Evolutionary conservation across 1,140 invertebrate genomes (phyloP), one percentile per base, ranked within the genome.

Genomic region (Idris sp.): DNA sequence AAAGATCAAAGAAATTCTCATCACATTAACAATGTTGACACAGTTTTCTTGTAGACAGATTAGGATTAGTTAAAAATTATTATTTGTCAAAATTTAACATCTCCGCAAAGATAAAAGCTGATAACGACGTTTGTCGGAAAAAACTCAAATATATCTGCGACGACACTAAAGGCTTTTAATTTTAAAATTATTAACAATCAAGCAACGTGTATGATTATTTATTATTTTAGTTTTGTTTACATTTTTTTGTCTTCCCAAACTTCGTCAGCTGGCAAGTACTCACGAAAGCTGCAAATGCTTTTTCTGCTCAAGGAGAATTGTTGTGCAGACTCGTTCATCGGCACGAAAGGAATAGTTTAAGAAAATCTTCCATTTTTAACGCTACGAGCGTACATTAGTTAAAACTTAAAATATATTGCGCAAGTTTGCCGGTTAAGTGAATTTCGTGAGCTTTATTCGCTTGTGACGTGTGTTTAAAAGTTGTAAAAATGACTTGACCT

Each of bases 291-390:
- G 49, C 38, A 14, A 65, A 65, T 25, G 61, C 19, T 54, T 65
- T 67, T 65, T 59, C 41, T 41, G 62, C 49, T 56, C 16, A 54
- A 67, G 49, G 26, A 56, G 40, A 48, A 40, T 65, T 33, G 46
- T 53, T 53, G 38, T 67, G 30, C 54, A 67, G 58, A 49, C 11
- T 36, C 40, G 44, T 10, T 31, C 53, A 58, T 41, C 35, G 41
- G 35, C 18, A 33, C 26, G 53, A 28, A 68, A 68, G 4, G 14
- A 41, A 56, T 54, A 68, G 49, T 30, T 51, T 48, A 38, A 41
- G 6, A 58, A 68, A 44, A 65, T 53, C 43, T 14, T 59, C 46
- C 54, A 59, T 46, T 59, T 19, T 19, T 28, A 65, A 64, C 30
- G n/a, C 3, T 22, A 13, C 14, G 7, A 31, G 13, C 56, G 25